Percentiles rank a stretch among this genome's conserved stretches.
phyloP scores from a whole-genome alignment of 2,888 invertebrate species.

The Melanargia galathea region DNA sequence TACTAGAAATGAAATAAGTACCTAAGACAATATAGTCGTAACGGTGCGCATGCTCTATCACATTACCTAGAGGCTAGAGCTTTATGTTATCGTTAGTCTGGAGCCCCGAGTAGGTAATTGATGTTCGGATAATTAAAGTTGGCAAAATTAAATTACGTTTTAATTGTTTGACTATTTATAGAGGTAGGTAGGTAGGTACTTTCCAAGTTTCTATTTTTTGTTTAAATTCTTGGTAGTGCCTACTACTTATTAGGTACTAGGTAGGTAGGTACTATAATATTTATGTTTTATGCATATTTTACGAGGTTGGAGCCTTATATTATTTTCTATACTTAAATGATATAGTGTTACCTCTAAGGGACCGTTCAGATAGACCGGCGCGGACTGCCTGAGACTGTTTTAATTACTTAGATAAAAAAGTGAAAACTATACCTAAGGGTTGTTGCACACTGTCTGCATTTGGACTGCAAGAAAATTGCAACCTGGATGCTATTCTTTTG shows the following conservation, averaged over 20 bases:
- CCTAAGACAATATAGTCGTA: neutral
- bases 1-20: too few species aligned
- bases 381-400: too few species aligned
- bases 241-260: neutral
- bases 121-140: slow-evolving; percentile 21
- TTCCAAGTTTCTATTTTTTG: slow-evolving; percentile 9
- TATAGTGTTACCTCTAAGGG: neutral
- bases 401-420: too few species aligned
- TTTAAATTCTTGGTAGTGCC: slow-evolving; percentile 8
- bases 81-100: slow-evolving; percentile 12
- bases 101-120: slow-evolving; percentile 18
- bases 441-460: too few species aligned
- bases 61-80: neutral
- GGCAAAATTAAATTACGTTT: slow-evolving; percentile 27
- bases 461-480: too few species aligned
- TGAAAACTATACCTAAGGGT: too few species aligned
- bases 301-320: neutral
- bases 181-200: slow-evolving; percentile 4
- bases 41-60: neutral
- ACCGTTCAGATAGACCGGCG: too few species aligned
- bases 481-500: too few species aligned
- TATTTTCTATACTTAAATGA: neutral
- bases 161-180: slow-evolving; percentile 21
- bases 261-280: too few species aligned
- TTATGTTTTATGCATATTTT: slow-evolving; percentile 11